These are phyloP conservation scores for Porites lutea DNA, from an alignment of 64 coral and sea anemone species.

Conservation along the genomic window DNA sequence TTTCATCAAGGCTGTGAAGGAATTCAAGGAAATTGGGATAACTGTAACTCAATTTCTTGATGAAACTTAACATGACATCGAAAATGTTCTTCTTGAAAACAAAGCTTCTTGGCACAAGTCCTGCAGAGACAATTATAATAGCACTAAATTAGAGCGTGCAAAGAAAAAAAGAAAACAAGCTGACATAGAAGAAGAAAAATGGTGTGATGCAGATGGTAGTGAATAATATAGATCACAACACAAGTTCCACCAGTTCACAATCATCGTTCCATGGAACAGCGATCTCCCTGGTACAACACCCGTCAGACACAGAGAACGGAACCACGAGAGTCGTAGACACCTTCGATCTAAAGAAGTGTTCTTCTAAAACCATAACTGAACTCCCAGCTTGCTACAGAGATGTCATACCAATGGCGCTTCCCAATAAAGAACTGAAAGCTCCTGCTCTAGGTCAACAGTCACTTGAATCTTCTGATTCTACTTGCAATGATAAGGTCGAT, in stretches of 20 bases:
- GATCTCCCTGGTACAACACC: conserved; percentile 36
- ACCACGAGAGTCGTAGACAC: conserved; percentile 26
- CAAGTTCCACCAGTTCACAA: conserved; percentile 20
- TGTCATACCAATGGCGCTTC: conserved; percentile 17
- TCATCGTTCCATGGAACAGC: conserved; percentile 32
- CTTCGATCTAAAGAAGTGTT: conserved; percentile 22
- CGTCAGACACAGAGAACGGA: background rate
- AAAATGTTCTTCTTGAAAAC: conserved; percentile 40
- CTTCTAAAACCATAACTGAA: conserved; percentile 14
- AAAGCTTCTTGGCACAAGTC: conserved; percentile 67
- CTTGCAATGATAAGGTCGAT: conserved; percentile 2
- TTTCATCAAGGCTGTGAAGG: conserved; percentile 26
- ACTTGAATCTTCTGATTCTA: background rate
- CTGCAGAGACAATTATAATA: conserved; percentile 68
- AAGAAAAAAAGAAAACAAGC: conserved; percentile 31
- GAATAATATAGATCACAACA: conserved; percentile 29
- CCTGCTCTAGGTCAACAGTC: background rate
- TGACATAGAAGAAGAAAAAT: background rate
- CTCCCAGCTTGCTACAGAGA: conserved; percentile 9
- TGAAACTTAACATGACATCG: conserved; percentile 18
- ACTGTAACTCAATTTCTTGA: no score
- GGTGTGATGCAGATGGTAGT: no score
- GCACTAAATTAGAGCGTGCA: conserved; percentile 43
- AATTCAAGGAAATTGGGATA: no score
- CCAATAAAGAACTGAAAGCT: conserved; percentile 20